Conservation (phyloP, 2,888 invertebrate genomes). For the Heliconius sara region DNA sequence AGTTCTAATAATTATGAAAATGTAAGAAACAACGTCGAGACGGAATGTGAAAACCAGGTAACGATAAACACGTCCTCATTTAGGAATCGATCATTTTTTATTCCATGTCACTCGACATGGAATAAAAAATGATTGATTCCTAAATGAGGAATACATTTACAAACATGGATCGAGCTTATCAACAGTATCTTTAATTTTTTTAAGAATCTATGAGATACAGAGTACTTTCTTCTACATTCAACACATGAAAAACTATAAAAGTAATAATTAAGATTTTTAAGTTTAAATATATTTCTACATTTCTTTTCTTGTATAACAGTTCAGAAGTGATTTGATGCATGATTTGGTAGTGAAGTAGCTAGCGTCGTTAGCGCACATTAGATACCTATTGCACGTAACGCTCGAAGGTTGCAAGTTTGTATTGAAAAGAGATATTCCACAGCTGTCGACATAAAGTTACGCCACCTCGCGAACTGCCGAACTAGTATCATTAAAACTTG, state of each 20-base stretch:
- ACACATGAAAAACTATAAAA: not conserved
- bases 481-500: slow-evolving; percentile 36
- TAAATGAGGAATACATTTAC: too few species aligned
- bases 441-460: slow-evolving; percentile 13
- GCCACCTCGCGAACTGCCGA: slow-evolving; percentile 22
- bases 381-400: not conserved
- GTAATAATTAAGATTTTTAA: too few species aligned
- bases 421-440: slow-evolving; percentile 16
- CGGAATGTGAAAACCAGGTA: too few species aligned
- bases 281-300: not conserved
- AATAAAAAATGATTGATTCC: too few species aligned
- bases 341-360: not conserved
- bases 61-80: too few species aligned
- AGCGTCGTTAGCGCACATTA: not conserved
- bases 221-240: not conserved
- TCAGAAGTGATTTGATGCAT: not conserved
- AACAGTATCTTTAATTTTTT: too few species aligned
- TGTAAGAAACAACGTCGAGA: too few species aligned
- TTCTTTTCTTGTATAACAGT: not conserved
- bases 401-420: slow-evolving; percentile 12
- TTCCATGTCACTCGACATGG: too few species aligned
- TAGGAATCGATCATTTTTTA: too few species aligned
- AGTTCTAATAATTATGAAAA: too few species aligned
- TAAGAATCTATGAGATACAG: too few species aligned
- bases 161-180: too few species aligned